Percentiles rank a stretch among this genome's conserved stretches.
Evolutionary conservation across 1,140 invertebrate genomes (phyloP).

Genomic region (Araneus ventricosus): DNA sequence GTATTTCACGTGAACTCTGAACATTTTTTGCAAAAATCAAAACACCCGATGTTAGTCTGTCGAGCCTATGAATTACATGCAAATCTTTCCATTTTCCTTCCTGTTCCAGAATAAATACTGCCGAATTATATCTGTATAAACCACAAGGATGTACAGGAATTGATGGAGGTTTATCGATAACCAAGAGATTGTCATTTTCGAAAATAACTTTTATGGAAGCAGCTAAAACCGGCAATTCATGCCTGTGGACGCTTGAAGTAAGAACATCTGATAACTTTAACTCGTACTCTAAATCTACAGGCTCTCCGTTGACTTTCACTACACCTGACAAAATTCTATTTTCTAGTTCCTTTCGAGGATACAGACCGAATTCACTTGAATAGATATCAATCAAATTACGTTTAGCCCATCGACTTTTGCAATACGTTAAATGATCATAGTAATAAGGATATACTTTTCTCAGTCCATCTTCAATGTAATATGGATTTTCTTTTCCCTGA

Average conservation of each 20-base stretch:
- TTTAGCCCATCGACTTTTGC: conserved; percentile 98
- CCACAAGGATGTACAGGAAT: conserved; percentile 99
- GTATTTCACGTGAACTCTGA: conserved; percentile 94
- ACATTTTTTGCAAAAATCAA: conserved; percentile 95
- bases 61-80: conserved; percentile 83
- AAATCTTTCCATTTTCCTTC: conserved; percentile 96
- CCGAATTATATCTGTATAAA: conserved; percentile 96
- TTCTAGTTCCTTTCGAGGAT: conserved; percentile 10
- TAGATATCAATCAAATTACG: conserved; percentile 93
- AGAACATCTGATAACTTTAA: conserved; percentile 96
- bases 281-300: conserved; percentile 92
- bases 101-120: conserved; percentile 97
- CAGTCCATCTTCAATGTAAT: conserved; percentile 97
- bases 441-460: conserved; percentile 99
- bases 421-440: conserved; percentile 97
- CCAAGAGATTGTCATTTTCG: conserved; percentile 98
- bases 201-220: conserved; percentile 96
- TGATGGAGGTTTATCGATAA: conserved; percentile 99
- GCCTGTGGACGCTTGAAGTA: conserved; percentile 87
- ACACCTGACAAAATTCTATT: conserved; percentile 83
- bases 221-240: conserved; percentile 80
- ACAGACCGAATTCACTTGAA: neutral
- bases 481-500: conserved; percentile 94
- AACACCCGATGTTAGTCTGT: conserved; percentile 86
- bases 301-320: conserved; percentile 96